phyloP scores from a whole-genome alignment of 2,113 vertebrate genomes.

The Aplodontia rufa region DNA sequence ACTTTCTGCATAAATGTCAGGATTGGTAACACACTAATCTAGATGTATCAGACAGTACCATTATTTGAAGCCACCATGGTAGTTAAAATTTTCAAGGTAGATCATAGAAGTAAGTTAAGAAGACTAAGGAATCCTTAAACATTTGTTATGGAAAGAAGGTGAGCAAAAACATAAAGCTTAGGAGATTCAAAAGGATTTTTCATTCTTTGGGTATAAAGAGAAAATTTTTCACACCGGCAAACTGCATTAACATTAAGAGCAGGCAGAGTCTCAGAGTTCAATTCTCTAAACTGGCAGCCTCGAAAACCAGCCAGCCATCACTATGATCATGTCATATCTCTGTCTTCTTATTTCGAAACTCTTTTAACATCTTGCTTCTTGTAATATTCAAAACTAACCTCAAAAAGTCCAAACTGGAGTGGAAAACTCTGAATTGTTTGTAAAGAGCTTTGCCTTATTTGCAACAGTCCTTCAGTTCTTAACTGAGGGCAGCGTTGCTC shows the following conservation, averaged over 20 bases:
- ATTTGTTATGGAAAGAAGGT: background rate
- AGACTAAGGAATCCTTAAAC: background rate
- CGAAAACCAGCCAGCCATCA: background rate
- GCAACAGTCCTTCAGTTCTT: background rate
- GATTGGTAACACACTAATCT: background rate
- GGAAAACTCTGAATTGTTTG: background rate
- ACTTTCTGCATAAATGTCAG: background rate
- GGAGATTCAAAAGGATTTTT: background rate
- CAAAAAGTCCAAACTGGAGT: background rate
- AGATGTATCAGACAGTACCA: background rate
- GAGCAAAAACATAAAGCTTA: constrained; percentile 20
- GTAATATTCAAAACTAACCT: background rate
- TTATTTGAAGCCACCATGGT: background rate
- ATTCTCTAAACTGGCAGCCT: background rate
- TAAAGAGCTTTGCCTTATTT: background rate
- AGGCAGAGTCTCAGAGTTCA: background rate
- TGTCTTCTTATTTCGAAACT: background rate
- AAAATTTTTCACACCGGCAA: background rate
- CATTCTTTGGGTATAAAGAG: background rate
- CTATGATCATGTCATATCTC: background rate
- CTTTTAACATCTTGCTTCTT: background rate
- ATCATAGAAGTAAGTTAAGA: background rate
- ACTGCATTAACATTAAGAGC: background rate
- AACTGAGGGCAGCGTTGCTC: background rate
- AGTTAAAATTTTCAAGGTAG: background rate